Base-by-base conservation (phyloP, 2,797 vertebrate genomes). In the Iguana delicatissima region DNA sequence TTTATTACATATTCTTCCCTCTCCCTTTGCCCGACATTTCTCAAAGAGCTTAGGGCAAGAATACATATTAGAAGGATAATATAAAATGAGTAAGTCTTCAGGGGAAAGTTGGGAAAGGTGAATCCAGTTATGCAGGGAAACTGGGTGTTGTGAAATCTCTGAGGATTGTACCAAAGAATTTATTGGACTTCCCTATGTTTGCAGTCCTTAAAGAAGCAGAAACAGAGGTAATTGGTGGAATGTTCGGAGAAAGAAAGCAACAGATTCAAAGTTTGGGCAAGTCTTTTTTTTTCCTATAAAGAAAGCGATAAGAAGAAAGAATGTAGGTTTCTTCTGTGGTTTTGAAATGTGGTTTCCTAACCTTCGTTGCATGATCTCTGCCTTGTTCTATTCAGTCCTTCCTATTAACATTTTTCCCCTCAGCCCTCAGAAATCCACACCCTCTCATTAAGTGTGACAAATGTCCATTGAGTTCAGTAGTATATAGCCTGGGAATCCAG, bases 401-500 rank as follows among this genome's bases (percentile, higher is more conserved):
- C 57, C 57, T 12, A 29, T 46, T 13, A n/a, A 26, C 46, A 87
- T 86, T 55, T 12, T 87, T 32, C 89, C 77, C 50, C 29, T 18
- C 10, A 6, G 7, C 20, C 10, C 32, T 0, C 0, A 0, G 42
- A 0, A n/a, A 82, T 13, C 18, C 0, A 0, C 80, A 55, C 55
- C 89, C 35, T 91, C 22, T 74, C 0, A 90, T 84, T 87, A 0
- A 24, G n/a, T 91, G 59, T 88, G 86, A 80, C 73, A 91, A 87
- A 84, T 79, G 29, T 57, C 86, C 52, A 50, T 6, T 72, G 69
- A 57, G 35, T 73, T 67, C 52, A 38, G 18, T 64, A 50, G 86
- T 50, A 80, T 50, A 80, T 8, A 74, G 69, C 64, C 46, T 64
- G 16, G 32, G 0, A 69, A 81, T 5, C 35, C 0, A 1, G 26